Evolutionary conservation across 2,797 vertebrate species (phyloP), one percentile per base, ranked within the genome.

Genomic region (Apogon talboti): DNA sequence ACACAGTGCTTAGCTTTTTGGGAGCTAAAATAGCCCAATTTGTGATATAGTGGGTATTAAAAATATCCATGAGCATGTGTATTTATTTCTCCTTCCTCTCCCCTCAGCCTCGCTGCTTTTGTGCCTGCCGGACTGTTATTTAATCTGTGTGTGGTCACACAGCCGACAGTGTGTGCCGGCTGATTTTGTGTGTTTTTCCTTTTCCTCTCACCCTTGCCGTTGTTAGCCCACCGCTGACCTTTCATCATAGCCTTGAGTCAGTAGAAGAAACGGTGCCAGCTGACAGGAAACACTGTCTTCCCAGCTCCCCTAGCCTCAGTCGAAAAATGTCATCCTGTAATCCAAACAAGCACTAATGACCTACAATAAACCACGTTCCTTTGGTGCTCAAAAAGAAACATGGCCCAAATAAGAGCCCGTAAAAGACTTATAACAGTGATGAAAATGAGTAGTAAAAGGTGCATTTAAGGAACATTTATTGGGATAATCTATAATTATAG

Each of bases 91-190:
- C 33, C 55, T 51, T 52, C 16, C 60, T 44, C 19, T 41, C 13
- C 69, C 66, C 6, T 6, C 2, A 38, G 79, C 71, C 38, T 69
- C 1, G 8, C 68, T 74, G 73, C 50, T 56, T 81, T 64, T 74
- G 63, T 71, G 79, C 77, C 82, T 79, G 83, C 46, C 79, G 82
- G 83, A 83, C 84, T 87, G 77, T 81, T 81, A 87, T 87, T 85
- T 76, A 83, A 87, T 83, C 42, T 51, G 47, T 66, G 74, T 81
- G 65, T 76, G 81, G 78, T 84, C 82, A 81, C 79, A 79, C 76
- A 80, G 85, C 87, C 83, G 71, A 55, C 10, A 42, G 86, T 82
- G 43, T 66, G 43, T 41, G 62, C 47, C 13, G 33, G 58, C 49
- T 73, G 53, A 66, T 74, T 28, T 84, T 7, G 21, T 76, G 69